Evolutionary conservation across 2,888 invertebrate species (phyloP).

Genomic region (Oxycera nigricornis): DNA sequence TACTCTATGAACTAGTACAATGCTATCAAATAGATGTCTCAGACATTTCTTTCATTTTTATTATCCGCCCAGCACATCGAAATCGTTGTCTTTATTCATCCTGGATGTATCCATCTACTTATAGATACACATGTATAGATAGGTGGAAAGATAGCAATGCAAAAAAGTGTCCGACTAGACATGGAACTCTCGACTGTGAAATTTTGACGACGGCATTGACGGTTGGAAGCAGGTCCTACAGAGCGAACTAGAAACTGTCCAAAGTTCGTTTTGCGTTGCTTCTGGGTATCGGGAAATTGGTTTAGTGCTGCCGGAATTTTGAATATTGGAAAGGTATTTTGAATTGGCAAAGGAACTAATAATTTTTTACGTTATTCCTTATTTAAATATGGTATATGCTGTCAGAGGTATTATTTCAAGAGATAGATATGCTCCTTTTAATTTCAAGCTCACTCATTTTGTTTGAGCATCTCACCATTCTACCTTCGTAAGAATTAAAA

Average conservation of each 20-base stretch:
- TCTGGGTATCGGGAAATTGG: background rate
- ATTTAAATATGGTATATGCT: too few species aligned
- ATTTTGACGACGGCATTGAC: conserved; percentile 23
- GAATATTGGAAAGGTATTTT: background rate
- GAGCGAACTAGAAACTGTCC: conserved; percentile 23
- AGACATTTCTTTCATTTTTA: conserved; percentile 39
- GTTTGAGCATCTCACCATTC: too few species aligned
- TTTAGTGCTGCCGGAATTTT: background rate
- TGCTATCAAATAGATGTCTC: conserved; percentile 40
- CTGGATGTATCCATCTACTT: conserved; percentile 32
- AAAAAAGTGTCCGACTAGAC: conserved; percentile 39
- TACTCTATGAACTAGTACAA: conserved; percentile 32
- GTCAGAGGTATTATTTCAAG: too few species aligned
- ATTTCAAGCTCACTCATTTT: too few species aligned
- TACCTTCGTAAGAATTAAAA: too few species aligned
- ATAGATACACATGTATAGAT: too few species aligned
- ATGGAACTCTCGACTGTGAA: conserved; percentile 6
- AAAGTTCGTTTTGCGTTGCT: background rate
- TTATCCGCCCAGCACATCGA: conserved; percentile 13
- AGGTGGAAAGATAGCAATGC: conserved; percentile 23
- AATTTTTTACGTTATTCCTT: too few species aligned
- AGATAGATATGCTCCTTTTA: too few species aligned
- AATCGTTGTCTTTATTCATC: conserved; percentile 28
- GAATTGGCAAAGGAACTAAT: too few species aligned
- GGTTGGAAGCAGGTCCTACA: background rate